phyloP scores from a whole-genome alignment of 2,888 invertebrate genomes.

The Globia sparganii region DNA sequence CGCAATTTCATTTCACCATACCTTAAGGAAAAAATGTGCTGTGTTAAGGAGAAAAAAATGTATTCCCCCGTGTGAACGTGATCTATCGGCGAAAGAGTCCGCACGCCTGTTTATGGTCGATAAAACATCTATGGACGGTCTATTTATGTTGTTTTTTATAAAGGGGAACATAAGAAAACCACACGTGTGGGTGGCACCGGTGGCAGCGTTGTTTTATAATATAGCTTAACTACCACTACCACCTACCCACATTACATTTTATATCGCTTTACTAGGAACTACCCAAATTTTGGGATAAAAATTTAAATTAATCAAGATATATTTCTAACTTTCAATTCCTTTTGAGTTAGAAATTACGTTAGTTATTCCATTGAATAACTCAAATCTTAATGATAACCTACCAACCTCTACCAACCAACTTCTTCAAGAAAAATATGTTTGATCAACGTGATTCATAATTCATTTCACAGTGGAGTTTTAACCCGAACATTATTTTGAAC shows the following conservation, averaged over 20 bases:
- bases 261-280: constrained; percentile 1
- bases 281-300: not conserved
- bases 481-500: constrained; percentile 28
- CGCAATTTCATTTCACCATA: constrained; percentile 63
- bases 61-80: constrained; percentile 79
- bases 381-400: not conserved
- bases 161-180: constrained; percentile 75
- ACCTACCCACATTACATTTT: constrained; percentile 20
- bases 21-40: constrained; percentile 62
- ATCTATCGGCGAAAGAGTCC: constrained; percentile 82
- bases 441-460: constrained; percentile 5
- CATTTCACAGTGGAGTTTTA: constrained; percentile 18
- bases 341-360: not conserved
- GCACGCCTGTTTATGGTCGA: constrained; percentile 86
- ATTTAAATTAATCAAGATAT: not conserved
- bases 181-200: constrained; percentile 77
- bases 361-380: not conserved
- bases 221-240: constrained; percentile 27
- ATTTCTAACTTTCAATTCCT: not conserved
- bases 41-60: constrained; percentile 68
- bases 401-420: not conserved
- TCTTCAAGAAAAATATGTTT: constrained; percentile 2
- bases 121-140: constrained; percentile 84
- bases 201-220: constrained; percentile 55
- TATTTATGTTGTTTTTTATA: constrained; percentile 85